Conservation (phyloP, 2,888 invertebrate genomes). For the Caenorhabditis sp. region DNA sequence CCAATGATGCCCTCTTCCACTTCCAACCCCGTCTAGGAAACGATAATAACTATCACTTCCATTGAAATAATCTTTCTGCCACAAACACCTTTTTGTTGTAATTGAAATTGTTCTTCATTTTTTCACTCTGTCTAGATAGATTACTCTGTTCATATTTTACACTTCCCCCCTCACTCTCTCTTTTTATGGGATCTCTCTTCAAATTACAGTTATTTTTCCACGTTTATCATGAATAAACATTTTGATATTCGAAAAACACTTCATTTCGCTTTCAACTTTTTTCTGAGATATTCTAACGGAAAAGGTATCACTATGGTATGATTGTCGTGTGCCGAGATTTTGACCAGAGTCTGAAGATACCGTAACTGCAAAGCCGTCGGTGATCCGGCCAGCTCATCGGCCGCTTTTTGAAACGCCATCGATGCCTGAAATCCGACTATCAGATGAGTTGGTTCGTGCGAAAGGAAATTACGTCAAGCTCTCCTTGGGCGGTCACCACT, state of each 20-base stretch:
- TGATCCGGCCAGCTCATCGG: slow-evolving; percentile 64
- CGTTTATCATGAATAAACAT: slow-evolving; percentile 7
- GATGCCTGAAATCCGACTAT: slow-evolving; percentile 65
- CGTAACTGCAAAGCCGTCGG: slow-evolving; percentile 69
- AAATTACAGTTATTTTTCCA: slow-evolving; percentile 11
- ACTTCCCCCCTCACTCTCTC: background rate
- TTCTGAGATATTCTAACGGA: slow-evolving; percentile 62
- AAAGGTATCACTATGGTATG: slow-evolving; percentile 72
- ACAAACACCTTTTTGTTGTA: background rate
- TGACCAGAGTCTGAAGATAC: slow-evolving; percentile 71
- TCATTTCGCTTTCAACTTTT: slow-evolving; percentile 7
- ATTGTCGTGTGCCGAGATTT: slow-evolving; percentile 72
- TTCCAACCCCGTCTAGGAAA: slow-evolving; percentile 54
- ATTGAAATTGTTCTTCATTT: background rate
- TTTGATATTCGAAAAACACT: slow-evolving; percentile 6
- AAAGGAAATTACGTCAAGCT: slow-evolving; percentile 39
- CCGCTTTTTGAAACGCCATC: slow-evolving; percentile 68
- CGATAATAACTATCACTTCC: slow-evolving; percentile 4
- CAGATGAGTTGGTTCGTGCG: background rate
- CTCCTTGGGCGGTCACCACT: slow-evolving; percentile 71
- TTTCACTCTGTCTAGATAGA: background rate
- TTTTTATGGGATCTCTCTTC: slow-evolving; percentile 10
- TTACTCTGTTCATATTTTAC: slow-evolving; percentile 7
- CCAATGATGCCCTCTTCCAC: slow-evolving; percentile 40
- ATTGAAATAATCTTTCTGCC: background rate